These are phyloP conservation scores for Chaetophractus vellerosus DNA, from an alignment of 2,797 vertebrate genomes.

Conservation along the genomic window DNA sequence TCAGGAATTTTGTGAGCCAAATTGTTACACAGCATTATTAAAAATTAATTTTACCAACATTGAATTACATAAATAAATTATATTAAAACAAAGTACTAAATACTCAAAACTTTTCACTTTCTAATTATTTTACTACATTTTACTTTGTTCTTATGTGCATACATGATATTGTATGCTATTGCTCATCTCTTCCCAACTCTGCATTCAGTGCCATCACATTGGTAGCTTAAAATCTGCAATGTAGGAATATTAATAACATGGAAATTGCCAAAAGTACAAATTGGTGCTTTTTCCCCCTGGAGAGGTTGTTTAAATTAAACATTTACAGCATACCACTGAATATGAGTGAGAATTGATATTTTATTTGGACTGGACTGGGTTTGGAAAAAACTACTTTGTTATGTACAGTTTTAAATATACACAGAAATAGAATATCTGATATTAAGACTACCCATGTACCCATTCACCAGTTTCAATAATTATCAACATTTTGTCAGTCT, in stretches of 20 bases:
- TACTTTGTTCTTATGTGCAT: neutral
- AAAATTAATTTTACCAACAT: neutral
- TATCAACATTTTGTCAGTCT: slow-evolving; percentile 40
- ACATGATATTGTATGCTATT: neutral
- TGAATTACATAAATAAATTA: neutral
- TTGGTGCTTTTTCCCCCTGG: neutral
- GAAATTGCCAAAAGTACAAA: slow-evolving; percentile 16
- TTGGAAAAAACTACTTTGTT: slow-evolving; percentile 17
- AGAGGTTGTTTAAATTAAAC: slow-evolving; percentile 17
- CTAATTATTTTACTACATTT: slow-evolving; percentile 39
- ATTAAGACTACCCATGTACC: neutral
- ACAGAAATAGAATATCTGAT: slow-evolving; percentile 39
- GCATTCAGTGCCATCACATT: neutral
- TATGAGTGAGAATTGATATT: slow-evolving; percentile 26
- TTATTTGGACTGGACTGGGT: neutral
- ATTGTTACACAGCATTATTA: slow-evolving; percentile 11
- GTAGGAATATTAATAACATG: neutral
- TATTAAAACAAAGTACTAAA: slow-evolving; percentile 44
- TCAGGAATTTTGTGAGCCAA: slow-evolving; percentile 3
- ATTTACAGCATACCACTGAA: neutral
- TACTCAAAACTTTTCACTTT: neutral
- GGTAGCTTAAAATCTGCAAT: neutral
- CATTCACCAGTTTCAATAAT: neutral
- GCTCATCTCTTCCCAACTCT: neutral
- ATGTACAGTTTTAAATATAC: neutral